Evolutionary conservation across 1,140 invertebrate genomes (phyloP), one percentile per base, ranked within the genome.

Genomic region (Ips typographus): DNA sequence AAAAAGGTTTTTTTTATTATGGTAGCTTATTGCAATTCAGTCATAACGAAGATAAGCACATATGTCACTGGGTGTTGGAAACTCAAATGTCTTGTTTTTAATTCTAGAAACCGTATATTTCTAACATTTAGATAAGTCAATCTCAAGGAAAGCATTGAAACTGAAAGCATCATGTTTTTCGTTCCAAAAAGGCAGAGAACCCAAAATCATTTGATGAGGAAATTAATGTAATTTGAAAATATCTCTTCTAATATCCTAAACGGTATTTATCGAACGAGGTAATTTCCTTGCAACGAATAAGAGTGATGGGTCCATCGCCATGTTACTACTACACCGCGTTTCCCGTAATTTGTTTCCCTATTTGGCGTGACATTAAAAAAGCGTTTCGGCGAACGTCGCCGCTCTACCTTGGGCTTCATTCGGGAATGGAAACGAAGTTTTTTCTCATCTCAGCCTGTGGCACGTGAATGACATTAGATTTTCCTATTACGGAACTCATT

Each of bases 311-410:
- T 38, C 6, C 42, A 55, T 66, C 64, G 55, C 43, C 64, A 39
- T 66, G 64, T 66, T 66, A 49, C 43, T 59, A 47, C 64, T 57
- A 58, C 36, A 52, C 38, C 56, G 52, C 47, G 40, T 66, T 66
- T 66, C 64, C 55, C 49, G 64, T 59, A 66, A 66, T 66, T 66
- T 66, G 64, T 66, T 66, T 66, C 55, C 64, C 42, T 66, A 66
- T 66, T 57, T 58, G 64, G 64, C 53, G 40, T 58, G 64, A 66
- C 64, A 52, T 66, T 66, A 58, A 66, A 66, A 66, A 66, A 66
- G 53, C 55, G 56, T 40, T 58, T 58, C 22, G 53, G 41, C 38
- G 52, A 65, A 62, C 43, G 37, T 22, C 37, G 7, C 40, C n/a
- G 22, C 6, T 42, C 37, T 44, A 42, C 58, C 42, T 60, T n/a